These are phyloP conservation scores for Alethe diademata DNA, from an alignment of 2,113 vertebrate genomes.

Conservation along the genomic window DNA sequence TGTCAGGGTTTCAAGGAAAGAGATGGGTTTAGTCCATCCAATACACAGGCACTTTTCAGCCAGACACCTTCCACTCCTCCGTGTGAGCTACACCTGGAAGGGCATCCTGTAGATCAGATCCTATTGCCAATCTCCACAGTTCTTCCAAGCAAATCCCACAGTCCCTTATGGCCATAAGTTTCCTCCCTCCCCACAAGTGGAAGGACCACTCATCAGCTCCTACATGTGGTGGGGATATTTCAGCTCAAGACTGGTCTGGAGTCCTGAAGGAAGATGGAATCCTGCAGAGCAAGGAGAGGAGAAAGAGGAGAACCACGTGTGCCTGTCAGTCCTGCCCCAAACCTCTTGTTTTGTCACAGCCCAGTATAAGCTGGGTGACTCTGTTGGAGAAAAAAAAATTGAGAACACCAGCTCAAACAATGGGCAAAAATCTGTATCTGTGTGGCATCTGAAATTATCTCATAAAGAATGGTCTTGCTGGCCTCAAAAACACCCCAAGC, in stretches of 20 bases:
- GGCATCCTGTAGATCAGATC: not conserved
- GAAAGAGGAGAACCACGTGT: not conserved
- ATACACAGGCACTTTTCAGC: not conserved
- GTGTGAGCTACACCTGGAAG: not conserved
- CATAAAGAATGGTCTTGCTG: rapidly evolving
- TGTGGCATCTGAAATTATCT: not conserved
- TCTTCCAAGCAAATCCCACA: not conserved
- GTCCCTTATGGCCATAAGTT: rapidly evolving
- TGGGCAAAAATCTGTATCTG: not conserved
- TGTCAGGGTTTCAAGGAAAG: not conserved
- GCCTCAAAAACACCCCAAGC: not conserved
- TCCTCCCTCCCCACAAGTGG: not conserved
- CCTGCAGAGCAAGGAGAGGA: not conserved
- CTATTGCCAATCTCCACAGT: not conserved
- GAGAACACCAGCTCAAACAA: not conserved
- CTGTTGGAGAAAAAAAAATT: not conserved
- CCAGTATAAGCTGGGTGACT: not conserved
- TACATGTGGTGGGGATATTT: rapidly evolving
- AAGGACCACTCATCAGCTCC: rapidly evolving
- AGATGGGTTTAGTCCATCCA: not conserved
- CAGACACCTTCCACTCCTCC: rapidly evolving
- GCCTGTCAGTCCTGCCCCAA: not conserved
- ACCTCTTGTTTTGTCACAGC: not conserved
- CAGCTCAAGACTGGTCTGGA: not conserved
- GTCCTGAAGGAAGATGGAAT: not conserved